Evolutionary conservation across 2,797 vertebrate species (phyloP).

Genomic region (Catamblyrhynchus diadema): DNA sequence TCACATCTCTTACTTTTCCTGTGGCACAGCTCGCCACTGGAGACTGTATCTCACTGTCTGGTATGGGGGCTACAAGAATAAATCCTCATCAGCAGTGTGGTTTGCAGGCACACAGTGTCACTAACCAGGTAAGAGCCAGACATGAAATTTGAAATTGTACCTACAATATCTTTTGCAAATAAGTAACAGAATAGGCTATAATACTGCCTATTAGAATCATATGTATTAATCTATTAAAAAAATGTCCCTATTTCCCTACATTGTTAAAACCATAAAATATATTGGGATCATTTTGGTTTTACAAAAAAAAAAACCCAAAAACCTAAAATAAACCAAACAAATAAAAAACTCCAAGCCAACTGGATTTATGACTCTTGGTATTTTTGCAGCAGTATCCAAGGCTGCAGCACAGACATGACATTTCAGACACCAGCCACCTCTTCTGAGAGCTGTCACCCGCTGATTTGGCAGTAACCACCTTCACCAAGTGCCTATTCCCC

Average conservation of each 20-base stretch:
- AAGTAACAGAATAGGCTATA: neutral
- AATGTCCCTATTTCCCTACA: neutral
- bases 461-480: neutral
- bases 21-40: neutral
- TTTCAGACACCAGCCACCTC: neutral
- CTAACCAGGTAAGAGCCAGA: rapidly evolving
- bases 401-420: neutral
- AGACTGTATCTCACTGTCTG: neutral
- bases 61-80: neutral
- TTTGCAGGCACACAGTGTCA: neutral
- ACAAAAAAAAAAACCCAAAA: too few species aligned
- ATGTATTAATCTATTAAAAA: neutral
- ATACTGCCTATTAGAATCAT: neutral
- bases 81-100: neutral
- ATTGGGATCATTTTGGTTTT: neutral
- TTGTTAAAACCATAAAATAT: neutral
- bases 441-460: neutral
- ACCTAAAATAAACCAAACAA: neutral
- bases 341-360: neutral
- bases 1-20: neutral
- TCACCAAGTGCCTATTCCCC: neutral
- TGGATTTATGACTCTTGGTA: neutral
- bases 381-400: neutral
- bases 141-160: neutral
- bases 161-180: neutral